These are phyloP conservation scores for Tokudaia muenninki DNA, from an alignment of 2,797 vertebrate species.

Conservation along the genomic window DNA sequence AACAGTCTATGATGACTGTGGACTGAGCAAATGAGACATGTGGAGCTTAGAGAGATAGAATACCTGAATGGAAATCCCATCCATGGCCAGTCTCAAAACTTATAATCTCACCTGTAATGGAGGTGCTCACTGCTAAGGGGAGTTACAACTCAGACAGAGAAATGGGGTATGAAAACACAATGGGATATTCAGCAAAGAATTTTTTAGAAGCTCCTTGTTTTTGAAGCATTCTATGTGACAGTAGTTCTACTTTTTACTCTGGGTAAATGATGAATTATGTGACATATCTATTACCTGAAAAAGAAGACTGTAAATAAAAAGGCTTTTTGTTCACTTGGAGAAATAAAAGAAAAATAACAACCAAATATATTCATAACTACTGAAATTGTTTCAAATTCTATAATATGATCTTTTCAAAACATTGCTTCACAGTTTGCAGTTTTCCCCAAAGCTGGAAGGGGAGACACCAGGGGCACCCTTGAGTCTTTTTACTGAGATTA, in stretches of 20 bases:
- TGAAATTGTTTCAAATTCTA: not conserved
- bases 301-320: not conserved
- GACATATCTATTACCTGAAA: not conserved
- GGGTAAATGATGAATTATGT: conserved; percentile 28
- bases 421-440: not conserved
- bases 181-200: not conserved
- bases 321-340: not conserved
- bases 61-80: not conserved
- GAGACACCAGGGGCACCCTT: not conserved
- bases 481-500: not conserved
- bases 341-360: not conserved
- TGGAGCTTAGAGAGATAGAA: not conserved
- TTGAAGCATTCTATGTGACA: not conserved
- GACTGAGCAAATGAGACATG: not conserved
- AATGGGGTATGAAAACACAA: not conserved
- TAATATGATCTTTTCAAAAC: not conserved
- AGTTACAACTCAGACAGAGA: not conserved
- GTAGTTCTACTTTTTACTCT: not conserved
- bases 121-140: not conserved
- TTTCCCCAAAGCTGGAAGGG: not conserved
- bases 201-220: conserved; percentile 26
- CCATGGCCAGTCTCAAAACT: not conserved
- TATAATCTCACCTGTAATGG: conserved; percentile 7
- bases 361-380: not conserved
- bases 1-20: not conserved